Evolutionary conservation across 2,113 vertebrate species (phyloP).

Genomic region (Rhinoderma darwinii): DNA sequence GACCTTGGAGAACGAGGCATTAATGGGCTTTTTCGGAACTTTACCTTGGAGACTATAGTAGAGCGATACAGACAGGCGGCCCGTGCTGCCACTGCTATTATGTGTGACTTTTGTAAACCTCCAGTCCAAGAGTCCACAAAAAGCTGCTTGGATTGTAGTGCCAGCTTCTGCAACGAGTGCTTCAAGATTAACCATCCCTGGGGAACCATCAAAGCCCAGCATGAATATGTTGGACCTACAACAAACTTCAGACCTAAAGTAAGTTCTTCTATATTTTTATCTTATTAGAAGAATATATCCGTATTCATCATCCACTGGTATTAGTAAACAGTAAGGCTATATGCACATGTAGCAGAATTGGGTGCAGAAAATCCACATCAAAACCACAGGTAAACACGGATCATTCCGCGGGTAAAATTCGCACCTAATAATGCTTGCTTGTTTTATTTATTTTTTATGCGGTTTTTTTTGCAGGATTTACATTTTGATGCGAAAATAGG

Average conservation of each 20-base stretch:
- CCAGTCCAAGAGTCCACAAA: conserved; percentile 93
- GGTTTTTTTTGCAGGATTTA: too few species aligned
- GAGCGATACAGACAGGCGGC: conserved; percentile 95
- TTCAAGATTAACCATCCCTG: conserved; percentile 96
- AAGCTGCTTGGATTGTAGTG: conserved; percentile 97
- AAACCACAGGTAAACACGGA: too few species aligned
- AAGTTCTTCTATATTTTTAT: conserved; percentile 57
- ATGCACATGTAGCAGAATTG: too few species aligned
- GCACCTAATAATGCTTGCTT: too few species aligned
- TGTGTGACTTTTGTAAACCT: conserved; percentile 95
- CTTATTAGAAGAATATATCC: too few species aligned
- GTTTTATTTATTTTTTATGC: too few species aligned
- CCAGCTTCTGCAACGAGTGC: conserved; percentile 96
- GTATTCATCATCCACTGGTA: too few species aligned
- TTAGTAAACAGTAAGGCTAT: too few species aligned
- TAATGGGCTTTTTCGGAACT: conserved; percentile 93
- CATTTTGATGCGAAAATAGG: too few species aligned
- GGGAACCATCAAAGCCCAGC: conserved; percentile 93
- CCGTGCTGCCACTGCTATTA: conserved; percentile 89
- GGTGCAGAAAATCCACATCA: too few species aligned
- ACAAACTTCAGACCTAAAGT: conserved; percentile 96
- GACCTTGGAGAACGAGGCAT: conserved; percentile 96
- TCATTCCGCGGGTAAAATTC: too few species aligned
- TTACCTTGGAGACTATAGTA: conserved; percentile 95
- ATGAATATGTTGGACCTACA: conserved; percentile 94